Evolutionary conservation across 2,797 vertebrate genomes (phyloP), one percentile per base, ranked within the genome.

Genomic region (Acanthornis magna): DNA sequence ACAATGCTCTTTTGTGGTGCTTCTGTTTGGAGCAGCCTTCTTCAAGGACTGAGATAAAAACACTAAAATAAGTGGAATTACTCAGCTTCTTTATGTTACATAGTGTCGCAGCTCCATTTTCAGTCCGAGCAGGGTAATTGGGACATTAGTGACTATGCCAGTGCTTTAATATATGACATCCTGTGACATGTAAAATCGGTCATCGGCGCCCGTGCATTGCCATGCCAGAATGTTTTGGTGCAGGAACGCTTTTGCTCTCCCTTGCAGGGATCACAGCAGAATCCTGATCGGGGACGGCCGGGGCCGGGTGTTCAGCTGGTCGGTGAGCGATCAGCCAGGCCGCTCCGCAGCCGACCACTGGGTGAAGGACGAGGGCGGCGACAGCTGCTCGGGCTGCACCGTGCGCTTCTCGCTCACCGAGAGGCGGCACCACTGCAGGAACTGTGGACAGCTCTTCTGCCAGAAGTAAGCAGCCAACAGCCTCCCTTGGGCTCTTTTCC

Each of bases 381-480:
- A 99, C 98, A 99, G 98, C 97, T 99, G 99, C 89, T 99, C 99
- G 0, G 98, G 98, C 86, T 99, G 99, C 91, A 89, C 98, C 0
- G 98, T 99, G 16, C 98, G 99, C 13, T 99, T 99, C 96, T 99
- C 99, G 1, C 98, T 99, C 95, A 99, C 99, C 0, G 99, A 99
- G 96, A 97, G 99, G 62, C 98, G 99, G 36, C 99, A 99, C 96
- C 99, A 99, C 71, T 99, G 99, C 98, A 98, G 99, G 96, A 99
- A 99, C 98, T 99, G 99, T 3, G 99, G 99, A 8, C 99, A 99
- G 97, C 99, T 99, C 96, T 99, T 99, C 98, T 99, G 99, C 96
- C 99, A 99, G 96, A 99, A 99, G 99, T 99, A 98, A 98, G 98
- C 54, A 15, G 17, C 15, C 58, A 17, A 1, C 54, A 27, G 25